phyloP scores from a whole-genome alignment of 1,140 invertebrate genomes.

The Olivierus martensii region DNA sequence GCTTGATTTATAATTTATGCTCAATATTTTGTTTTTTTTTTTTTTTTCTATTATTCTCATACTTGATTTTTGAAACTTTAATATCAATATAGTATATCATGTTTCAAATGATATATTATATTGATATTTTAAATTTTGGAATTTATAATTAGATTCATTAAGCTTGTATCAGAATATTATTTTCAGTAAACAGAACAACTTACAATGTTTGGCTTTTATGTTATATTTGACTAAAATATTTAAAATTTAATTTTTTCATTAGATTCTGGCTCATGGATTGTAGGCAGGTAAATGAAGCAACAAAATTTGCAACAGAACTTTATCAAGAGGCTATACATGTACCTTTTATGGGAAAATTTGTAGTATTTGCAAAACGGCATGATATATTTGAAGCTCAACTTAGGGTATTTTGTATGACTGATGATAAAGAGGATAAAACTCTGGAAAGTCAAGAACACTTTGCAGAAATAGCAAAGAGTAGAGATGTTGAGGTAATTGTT shows the following conservation, averaged over 20 bases:
- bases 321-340: conserved; percentile 96
- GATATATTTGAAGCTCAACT: conserved; percentile 87
- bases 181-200: too few relatives aligned
- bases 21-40: too few relatives aligned
- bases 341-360: conserved; percentile 97
- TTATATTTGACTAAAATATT: too few relatives aligned
- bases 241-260: neutral
- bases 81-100: too few relatives aligned
- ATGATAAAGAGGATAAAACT: conserved; percentile 97
- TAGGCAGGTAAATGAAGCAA: conserved; percentile 86
- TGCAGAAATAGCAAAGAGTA: conserved; percentile 90
- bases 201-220: too few relatives aligned
- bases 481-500: conserved; percentile 56
- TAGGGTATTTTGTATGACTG: conserved; percentile 97
- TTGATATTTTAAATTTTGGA: too few relatives aligned
- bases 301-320: conserved; percentile 97
- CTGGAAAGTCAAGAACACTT: conserved; percentile 95
- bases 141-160: too few relatives aligned
- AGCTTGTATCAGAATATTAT: too few relatives aligned
- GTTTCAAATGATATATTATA: too few relatives aligned
- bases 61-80: too few relatives aligned
- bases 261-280: conserved; percentile 98
- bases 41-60: too few relatives aligned
- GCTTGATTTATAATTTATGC: too few relatives aligned
- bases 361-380: conserved; percentile 92